These are phyloP conservation scores for Harpagifer antarcticus DNA, from an alignment of 2,797 vertebrate species.

Conservation along the genomic window DNA sequence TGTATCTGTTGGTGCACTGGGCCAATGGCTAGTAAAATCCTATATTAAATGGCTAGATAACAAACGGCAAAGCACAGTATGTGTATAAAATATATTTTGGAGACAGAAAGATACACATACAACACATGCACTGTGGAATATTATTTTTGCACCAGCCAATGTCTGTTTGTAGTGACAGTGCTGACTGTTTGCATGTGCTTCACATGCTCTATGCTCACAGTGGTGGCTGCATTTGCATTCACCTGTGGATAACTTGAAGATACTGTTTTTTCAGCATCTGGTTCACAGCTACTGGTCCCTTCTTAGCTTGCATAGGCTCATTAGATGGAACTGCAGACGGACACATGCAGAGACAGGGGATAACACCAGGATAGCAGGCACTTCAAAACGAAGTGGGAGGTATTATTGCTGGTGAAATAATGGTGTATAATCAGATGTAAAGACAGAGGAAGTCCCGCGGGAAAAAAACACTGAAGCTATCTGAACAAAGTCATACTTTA, in stretches of 20 bases:
- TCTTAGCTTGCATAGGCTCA: constrained; percentile 50
- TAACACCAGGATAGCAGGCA: constrained; percentile 51
- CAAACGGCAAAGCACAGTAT: too few relatives aligned
- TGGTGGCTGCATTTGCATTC: constrained; percentile 40
- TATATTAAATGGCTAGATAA: too few relatives aligned
- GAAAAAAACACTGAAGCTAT: constrained; percentile 7
- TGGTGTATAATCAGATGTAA: constrained; percentile 42
- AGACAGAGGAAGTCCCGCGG: constrained; percentile 34
- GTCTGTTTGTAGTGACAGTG: constrained; percentile 12
- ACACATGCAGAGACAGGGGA: constrained; percentile 52
- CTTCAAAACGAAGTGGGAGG: constrained; percentile 57
- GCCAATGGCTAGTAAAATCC: too few relatives aligned
- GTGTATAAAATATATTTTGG: too few relatives aligned
- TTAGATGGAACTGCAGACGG: constrained; percentile 55
- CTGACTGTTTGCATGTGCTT: constrained; percentile 24
- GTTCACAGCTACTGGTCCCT: constrained; percentile 27
- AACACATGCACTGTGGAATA: too few relatives aligned
- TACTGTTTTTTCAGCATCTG: constrained; percentile 47
- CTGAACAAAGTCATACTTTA: constrained; percentile 8
- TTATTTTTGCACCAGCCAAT: neutral
- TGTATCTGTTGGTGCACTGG: too few relatives aligned
- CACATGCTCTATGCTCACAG: constrained; percentile 34
- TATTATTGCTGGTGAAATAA: constrained; percentile 42
- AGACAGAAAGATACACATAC: too few relatives aligned
- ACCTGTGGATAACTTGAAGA: constrained; percentile 45